Evolutionary conservation across 2,113 vertebrate genomes (phyloP), one percentile per base, ranked within the genome.

Genomic region (Verasper variegatus): DNA sequence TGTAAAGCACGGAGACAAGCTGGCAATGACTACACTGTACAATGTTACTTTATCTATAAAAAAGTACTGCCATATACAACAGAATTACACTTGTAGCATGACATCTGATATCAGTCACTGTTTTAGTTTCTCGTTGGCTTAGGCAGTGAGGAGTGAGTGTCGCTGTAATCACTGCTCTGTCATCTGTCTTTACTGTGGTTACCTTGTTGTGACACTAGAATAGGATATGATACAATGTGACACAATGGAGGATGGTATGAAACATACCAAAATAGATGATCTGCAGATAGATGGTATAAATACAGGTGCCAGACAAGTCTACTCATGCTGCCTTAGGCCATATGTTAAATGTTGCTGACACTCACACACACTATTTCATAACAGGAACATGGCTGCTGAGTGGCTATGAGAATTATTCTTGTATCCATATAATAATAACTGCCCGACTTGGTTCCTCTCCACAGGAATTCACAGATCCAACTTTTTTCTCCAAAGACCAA

Each of bases 1-100:
- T 87, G 88, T 78, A 82, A 87, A 80, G 75, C 35, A 76, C 76
- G 63, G 81, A 82, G 78, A 74, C 51, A 12, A 37, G 83, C 52
- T 81, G 74, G 74, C 79, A 24, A 49, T 58, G 26, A 57, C 6
- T 21, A 42, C 23, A 57, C 6, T 21, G 63, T 27, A 6, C 9
- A 2, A 27, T 58, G 65, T 54, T 61, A 74, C 68, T 74, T 71
- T 35, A n/a, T n/a, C n/a, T n/a, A 62, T 68, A 55, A 81, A 65
- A 86, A 73, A 64, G 61, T 55, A 45, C 20, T 3, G 56, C 47
- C 5, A 20, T 21, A 12, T 5, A 40, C 17, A 74, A 73, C 65
- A 59, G 26, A 40, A 62, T n/a, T 12, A 37, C 17, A 20, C 31
- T 31, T 27, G 23, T 26, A 37, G 49, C 55, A 62, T 37, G 13